Evolutionary conservation across 92 coral and sea anemone genomes (phyloP).

Genomic region (Siderastrea radians): DNA sequence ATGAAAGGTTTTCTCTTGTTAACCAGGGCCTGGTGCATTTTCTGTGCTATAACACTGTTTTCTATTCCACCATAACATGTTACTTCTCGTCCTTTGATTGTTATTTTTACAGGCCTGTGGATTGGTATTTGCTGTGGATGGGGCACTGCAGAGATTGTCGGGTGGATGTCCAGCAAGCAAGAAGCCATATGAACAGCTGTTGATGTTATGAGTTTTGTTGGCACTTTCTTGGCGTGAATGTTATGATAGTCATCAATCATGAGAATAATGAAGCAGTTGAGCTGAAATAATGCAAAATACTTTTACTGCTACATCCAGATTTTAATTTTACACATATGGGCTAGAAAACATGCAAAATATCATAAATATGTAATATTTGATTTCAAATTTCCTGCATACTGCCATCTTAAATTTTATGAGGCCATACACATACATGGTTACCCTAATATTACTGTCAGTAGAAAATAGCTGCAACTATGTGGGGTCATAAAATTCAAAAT

Average conservation of each 20-base stretch:
- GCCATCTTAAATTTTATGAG: too few relatives aligned
- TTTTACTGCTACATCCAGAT: too few relatives aligned
- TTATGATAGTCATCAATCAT: slow-evolving; percentile 49
- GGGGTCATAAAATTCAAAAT: too few relatives aligned
- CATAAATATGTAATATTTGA: too few relatives aligned
- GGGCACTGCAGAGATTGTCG: slow-evolving; percentile 28
- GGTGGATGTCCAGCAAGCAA: slow-evolving; percentile 31
- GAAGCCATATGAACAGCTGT: slow-evolving; percentile 53
- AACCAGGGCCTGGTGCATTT: slow-evolving; percentile 33
- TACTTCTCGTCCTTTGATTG: not conserved
- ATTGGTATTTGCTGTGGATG: slow-evolving; percentile 5
- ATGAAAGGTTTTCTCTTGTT: slow-evolving; percentile 24
- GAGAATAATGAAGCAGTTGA: slow-evolving; percentile 31
- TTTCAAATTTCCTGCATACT: too few relatives aligned
- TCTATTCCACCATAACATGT: slow-evolving; percentile 41
- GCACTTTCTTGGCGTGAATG: slow-evolving; percentile 29
- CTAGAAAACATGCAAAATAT: too few relatives aligned
- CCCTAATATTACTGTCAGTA: too few relatives aligned
- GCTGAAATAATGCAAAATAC: not conserved
- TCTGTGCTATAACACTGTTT: slow-evolving; percentile 3
- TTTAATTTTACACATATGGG: too few relatives aligned
- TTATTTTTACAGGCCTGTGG: slow-evolving; percentile 34
- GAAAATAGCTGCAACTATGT: too few relatives aligned
- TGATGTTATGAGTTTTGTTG: slow-evolving; percentile 18
- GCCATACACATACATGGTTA: too few relatives aligned